phyloP scores from a whole-genome alignment of 2,888 invertebrate species.

The Polydrusus tereticollis region DNA sequence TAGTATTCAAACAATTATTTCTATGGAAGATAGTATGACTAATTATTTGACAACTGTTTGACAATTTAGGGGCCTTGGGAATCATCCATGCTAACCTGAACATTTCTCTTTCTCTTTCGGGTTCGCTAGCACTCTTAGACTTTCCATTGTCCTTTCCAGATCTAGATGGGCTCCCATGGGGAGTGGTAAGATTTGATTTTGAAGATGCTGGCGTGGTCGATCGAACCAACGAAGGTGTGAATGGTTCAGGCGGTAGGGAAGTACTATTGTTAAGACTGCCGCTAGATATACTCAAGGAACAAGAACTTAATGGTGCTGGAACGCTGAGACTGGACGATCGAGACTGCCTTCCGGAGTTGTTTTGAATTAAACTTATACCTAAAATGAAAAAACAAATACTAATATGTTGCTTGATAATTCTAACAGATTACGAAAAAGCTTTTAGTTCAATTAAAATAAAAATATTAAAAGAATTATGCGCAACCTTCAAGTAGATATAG shows the following conservation, averaged over 20 bases:
- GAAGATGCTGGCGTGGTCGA: conserved; percentile 64
- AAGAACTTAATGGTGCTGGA: conserved; percentile 65
- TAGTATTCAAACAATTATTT: no score
- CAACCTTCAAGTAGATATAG: no score
- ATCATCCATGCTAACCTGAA: conserved; percentile 62
- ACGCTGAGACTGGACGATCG: conserved; percentile 70
- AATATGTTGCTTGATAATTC: neutral
- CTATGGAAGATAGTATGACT: no score
- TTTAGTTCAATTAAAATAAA: no score
- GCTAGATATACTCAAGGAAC: conserved; percentile 64
- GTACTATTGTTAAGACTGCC: conserved; percentile 58
- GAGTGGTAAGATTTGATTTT: conserved; percentile 61
- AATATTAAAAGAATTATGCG: no score
- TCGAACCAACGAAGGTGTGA: conserved; percentile 63
- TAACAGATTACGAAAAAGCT: neutral
- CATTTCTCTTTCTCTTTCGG: conserved; percentile 70
- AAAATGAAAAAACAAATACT: neutral
- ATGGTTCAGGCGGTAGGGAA: conserved; percentile 63
- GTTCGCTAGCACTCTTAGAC: conserved; percentile 69
- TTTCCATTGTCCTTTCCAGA: conserved; percentile 61
- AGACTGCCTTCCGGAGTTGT: conserved; percentile 63
- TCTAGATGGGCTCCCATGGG: conserved; percentile 61
- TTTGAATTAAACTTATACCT: conserved; percentile 61
- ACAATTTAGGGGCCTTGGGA: no score
- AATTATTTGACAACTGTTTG: no score